A percentile compares a stretch with the other conserved stretches of the same genome.
Evolutionary conservation across 2,888 invertebrate species (phyloP).

Genomic region (Microchrysa polita): DNA sequence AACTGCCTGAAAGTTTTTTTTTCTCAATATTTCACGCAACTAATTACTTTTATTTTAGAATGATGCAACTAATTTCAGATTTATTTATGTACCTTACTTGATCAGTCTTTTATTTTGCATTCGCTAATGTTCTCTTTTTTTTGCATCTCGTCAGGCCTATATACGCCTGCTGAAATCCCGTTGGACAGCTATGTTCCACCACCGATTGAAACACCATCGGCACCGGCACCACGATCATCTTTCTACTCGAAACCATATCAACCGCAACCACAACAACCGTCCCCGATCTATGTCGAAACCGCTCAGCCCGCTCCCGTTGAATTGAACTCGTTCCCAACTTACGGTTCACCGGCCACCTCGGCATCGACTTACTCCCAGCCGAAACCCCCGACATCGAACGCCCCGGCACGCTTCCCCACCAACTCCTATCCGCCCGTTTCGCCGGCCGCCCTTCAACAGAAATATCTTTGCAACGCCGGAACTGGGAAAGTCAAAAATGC

Average conservation of each 20-base stretch:
- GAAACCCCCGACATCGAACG: background rate
- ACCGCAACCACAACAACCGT: slow-evolving; percentile 48
- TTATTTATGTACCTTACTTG: too few species aligned
- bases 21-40: too few species aligned
- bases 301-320: slow-evolving; percentile 52
- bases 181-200: slow-evolving; percentile 62
- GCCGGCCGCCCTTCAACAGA: slow-evolving; percentile 10
- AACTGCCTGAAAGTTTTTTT: too few species aligned
- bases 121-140: background rate
- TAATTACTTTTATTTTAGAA: too few species aligned
- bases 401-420: slow-evolving; percentile 12
- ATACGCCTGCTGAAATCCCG: slow-evolving; percentile 62
- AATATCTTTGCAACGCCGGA: slow-evolving; percentile 22
- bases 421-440: slow-evolving; percentile 5
- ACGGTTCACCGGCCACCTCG: background rate
- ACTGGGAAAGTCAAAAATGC: slow-evolving; percentile 25
- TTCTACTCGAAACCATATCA: slow-evolving; percentile 58
- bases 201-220: slow-evolving; percentile 58
- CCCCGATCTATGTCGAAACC: slow-evolving; percentile 51
- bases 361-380: slow-evolving; percentile 36
- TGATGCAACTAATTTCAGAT: background rate
- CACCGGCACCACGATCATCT: slow-evolving; percentile 60
- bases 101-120: background rate
- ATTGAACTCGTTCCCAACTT: background rate
- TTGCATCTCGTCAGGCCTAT: slow-evolving; percentile 56